These are phyloP conservation scores for Stegana nigrithorax DNA, from an alignment of 2,888 invertebrate genomes.

Conservation along the genomic window DNA sequence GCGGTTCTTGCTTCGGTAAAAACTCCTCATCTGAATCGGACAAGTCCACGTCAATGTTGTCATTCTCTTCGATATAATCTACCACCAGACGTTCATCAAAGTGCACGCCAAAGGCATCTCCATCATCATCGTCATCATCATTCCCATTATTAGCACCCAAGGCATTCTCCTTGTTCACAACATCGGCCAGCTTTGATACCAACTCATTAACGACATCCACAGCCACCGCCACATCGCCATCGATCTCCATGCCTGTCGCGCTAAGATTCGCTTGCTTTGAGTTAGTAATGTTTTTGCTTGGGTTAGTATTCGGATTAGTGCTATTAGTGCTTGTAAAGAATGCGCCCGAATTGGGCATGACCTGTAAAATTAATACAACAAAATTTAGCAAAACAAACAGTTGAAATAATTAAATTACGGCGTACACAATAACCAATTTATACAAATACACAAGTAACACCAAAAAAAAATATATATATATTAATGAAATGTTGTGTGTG, in stretches of 20 bases:
- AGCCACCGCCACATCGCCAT: constrained; percentile 17
- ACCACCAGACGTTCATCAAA: constrained; percentile 59
- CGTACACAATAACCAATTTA: constrained; percentile 34
- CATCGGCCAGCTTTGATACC: too few species aligned
- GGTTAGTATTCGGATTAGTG: constrained; percentile 38
- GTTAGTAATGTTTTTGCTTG: constrained; percentile 23
- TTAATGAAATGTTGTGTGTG: constrained; percentile 24
- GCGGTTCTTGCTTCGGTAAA: too few species aligned
- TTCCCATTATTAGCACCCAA: not conserved
- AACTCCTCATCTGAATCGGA: constrained; percentile 43
- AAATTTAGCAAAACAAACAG: constrained; percentile 42
- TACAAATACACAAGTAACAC: constrained; percentile 18
- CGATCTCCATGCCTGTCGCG: not conserved
- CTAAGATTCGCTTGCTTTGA: constrained; percentile 21
- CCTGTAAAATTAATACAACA: constrained; percentile 58
- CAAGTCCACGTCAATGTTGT: constrained; percentile 32
- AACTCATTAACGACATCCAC: constrained; percentile 47
- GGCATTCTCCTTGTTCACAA: too few species aligned
- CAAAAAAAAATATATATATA: constrained; percentile 22
- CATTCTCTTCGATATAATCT: constrained; percentile 39
- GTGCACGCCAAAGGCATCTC: constrained; percentile 40
- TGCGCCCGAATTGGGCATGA: constrained; percentile 69
- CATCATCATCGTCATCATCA: constrained; percentile 34
- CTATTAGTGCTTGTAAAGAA: constrained; percentile 62
- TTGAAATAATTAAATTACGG: constrained; percentile 29